Conservation (phyloP, 2,113 vertebrate species). For the Microcebus lehilahytsara region DNA sequence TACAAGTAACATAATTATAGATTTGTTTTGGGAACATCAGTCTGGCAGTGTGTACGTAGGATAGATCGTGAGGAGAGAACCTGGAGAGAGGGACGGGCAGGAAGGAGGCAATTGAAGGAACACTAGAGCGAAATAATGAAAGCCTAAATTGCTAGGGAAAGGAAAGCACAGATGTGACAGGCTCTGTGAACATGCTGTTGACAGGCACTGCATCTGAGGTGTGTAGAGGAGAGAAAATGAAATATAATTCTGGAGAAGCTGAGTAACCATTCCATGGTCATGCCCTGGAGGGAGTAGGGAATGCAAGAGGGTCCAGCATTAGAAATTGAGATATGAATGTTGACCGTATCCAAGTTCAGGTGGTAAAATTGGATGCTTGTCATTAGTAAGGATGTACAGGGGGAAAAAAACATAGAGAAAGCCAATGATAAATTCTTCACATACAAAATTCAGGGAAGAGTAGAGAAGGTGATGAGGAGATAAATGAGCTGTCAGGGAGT, state of each 20-base stretch:
- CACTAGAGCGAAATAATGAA: neutral
- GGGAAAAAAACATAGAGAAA: neutral
- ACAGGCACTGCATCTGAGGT: neutral
- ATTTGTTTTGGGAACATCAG: neutral
- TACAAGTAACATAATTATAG: conserved; percentile 31
- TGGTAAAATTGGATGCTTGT: neutral
- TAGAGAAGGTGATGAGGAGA: neutral
- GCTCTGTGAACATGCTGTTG: neutral
- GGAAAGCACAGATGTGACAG: neutral
- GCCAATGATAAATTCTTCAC: neutral
- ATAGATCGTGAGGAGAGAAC: neutral
- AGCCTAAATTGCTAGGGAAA: neutral
- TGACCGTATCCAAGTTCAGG: neutral
- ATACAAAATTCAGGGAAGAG: neutral
- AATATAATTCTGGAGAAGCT: neutral
- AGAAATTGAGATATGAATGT: neutral
- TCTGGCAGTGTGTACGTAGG: neutral
- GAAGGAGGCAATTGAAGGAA: neutral
- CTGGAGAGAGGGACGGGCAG: neutral
- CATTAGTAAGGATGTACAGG: neutral
- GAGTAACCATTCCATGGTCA: neutral
- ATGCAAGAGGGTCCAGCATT: neutral
- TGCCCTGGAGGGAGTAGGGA: neutral
- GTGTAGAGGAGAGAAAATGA: neutral
- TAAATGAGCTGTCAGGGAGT: neutral